Evolutionary conservation across 2,888 invertebrate genomes (phyloP), one percentile per base, ranked within the genome.

Genomic region (Galerucella pusilla): DNA sequence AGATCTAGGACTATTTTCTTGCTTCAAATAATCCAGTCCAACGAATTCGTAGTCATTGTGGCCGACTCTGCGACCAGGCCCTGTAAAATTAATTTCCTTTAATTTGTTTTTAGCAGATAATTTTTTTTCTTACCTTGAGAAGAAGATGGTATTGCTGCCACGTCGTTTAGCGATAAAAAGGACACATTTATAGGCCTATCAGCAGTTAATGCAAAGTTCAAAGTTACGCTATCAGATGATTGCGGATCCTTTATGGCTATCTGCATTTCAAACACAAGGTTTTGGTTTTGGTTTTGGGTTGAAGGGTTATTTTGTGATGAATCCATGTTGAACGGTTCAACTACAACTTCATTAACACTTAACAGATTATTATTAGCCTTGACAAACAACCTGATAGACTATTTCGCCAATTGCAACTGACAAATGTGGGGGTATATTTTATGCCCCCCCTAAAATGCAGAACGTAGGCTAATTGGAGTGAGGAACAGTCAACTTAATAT

Each of bases 111-210:
- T 52, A 6, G 14, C 7, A 52, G 52, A n/a, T n/a, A n/a, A n/a
- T 6, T 6, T 52, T n/a, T 52, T 52, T 52, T 52, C n/a, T 52
- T 52, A 52, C 52, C n/a, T 52, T 52, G 52, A 52, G 52, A 14
- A 52, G 52, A 14, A 52, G 52, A 52, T 5, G 52, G 52, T 14
- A 2, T n/a, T n/a, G 52, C 14, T n/a, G 52, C n/a, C 35, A 35
- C 7, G n/a, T 52, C n/a, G 5, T 52, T 6, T 0, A 52, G 52
- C 14, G 52, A n/a, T 6, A 14, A n/a, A 52, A 52, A n/a, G 4
- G 52, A 52, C 14, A 52, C 52, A n/a, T 52, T 52, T 52, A 52
- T n/a, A n/a, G n/a, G n/a, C 52, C n/a, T 52, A 52, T 52, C 52
- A n/a, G 52, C n/a, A 52, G 52, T 14, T n/a, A 52, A 52, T n/a